Base-by-base conservation (phyloP, 2,888 invertebrate genomes). In the Lysandra coridon region DNA sequence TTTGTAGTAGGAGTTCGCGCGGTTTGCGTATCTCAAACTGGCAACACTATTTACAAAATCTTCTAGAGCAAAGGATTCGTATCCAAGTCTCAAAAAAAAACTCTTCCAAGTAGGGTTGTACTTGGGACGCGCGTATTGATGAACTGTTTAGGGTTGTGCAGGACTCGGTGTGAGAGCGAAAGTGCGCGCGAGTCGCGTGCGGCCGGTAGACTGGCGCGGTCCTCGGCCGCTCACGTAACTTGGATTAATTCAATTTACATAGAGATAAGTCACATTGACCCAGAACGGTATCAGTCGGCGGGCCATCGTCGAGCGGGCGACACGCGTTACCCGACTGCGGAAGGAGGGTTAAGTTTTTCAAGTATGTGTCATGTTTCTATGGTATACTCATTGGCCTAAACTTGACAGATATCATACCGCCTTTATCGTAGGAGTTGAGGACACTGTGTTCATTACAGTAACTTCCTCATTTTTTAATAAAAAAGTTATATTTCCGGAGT, bases 161-260 rank as follows among this genome's bases (percentile, higher is more conserved):
- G 80, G 82, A 80, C 77, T 82, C 85, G 85, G 88, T 87, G 84
- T 81, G 90, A 92, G 88, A 92, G 90, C 93, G 93, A 93, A 93
- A 93, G 93, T 94, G 91, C 86, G 87, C 84, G 85, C 85, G 87
- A 84, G 86, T 88, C 87, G 90, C 86, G 83, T 87, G 92, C 92
- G 91, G 85, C 84, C 89, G 84, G 84, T 83, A 91, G 92, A 93
- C 93, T 84, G 84, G 81, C 92, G 91, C 84, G 82, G 53, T 82
- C 83, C 82, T 86, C 84, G 84, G 83, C 80, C 81, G 91, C 85
- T 91, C 91, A 92, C 92, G 92, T 93, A 92, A 92, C 87, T 84
- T 82, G 83, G 83, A 85, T 85, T 79, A 81, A 82, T 82, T 83
- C 82, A 83, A 85, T 85, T 82, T 83, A 73, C 82, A 82, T 83